phyloP scores from a whole-genome alignment of 2,113 vertebrate species.

The Lophius piscatorius region DNA sequence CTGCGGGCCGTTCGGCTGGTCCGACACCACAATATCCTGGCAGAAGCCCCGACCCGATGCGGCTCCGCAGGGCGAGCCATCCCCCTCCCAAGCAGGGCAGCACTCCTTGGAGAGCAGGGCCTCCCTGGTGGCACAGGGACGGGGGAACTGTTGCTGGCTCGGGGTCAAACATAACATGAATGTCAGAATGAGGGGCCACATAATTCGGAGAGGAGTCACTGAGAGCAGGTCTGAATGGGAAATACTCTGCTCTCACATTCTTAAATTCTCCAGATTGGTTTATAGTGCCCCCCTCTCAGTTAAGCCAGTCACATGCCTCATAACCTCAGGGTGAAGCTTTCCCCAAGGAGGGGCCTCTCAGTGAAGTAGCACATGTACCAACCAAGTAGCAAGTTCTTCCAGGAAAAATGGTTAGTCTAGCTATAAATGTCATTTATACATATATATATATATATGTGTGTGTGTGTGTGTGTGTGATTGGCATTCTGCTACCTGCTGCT shows the following conservation, averaged over 20 bases:
- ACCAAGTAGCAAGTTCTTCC: no score
- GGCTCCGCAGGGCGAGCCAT: slow-evolving; percentile 70
- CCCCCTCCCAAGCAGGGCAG: slow-evolving; percentile 69
- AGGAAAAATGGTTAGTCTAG: no score
- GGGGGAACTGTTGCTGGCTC: slow-evolving; percentile 66
- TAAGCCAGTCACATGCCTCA: slow-evolving; percentile 67
- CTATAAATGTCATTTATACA: no score
- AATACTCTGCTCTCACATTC: background rate
- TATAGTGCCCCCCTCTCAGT: slow-evolving; percentile 10
- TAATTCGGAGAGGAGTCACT: background rate
- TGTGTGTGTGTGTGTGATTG: no score
- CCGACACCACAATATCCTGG: slow-evolving; percentile 78
- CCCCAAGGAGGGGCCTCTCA: background rate
- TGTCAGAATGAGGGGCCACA: slow-evolving; percentile 75
- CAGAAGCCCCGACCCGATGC: slow-evolving; percentile 86
- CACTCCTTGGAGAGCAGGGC: slow-evolving; percentile 64
- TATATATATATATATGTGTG: no score
- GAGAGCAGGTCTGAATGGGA: background rate
- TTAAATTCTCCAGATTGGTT: slow-evolving; percentile 30
- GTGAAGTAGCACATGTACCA: no score
- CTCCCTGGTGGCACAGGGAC: slow-evolving; percentile 49
- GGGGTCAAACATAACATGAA: slow-evolving; percentile 31
- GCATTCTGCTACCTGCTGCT: no score
- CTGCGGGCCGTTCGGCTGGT: slow-evolving; percentile 82
- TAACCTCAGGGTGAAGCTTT: slow-evolving; percentile 39